These are phyloP conservation scores for Ailuropoda melanoleuca DNA, from an alignment of 2,113 vertebrate genomes.

Conservation along the genomic window DNA sequence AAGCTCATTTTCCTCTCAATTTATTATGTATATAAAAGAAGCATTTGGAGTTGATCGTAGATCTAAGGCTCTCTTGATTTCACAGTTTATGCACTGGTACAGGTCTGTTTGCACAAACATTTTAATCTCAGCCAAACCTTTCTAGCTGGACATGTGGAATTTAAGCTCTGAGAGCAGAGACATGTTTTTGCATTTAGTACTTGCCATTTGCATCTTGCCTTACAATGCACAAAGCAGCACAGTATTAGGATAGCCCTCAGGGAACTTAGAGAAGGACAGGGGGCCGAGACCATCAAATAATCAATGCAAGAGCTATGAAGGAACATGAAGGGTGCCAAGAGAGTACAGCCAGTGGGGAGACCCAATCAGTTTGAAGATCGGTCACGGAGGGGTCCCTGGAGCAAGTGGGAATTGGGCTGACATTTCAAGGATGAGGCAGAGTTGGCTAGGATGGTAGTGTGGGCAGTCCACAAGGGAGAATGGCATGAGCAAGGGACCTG, in stretches of 20 bases:
- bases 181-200: background rate
- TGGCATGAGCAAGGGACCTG: background rate
- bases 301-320: background rate
- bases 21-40: conserved; percentile 18
- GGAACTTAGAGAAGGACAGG: background rate
- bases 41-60: background rate
- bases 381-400: background rate
- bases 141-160: background rate
- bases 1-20: background rate
- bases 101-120: background rate
- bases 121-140: background rate
- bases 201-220: background rate
- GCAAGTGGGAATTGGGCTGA: background rate
- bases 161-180: background rate
- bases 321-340: background rate
- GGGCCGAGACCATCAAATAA: background rate
- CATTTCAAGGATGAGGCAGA: background rate
- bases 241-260: background rate
- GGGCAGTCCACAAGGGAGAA: background rate
- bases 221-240: background rate
- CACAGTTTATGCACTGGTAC: background rate
- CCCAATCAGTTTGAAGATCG: background rate
- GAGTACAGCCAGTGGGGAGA: background rate
- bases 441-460: background rate
- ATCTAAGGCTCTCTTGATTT: background rate